Percentiles rank a stretch among this genome's conserved stretches.
phyloP scores from a whole-genome alignment of 1,140 invertebrate genomes.

The Ephestia elutella region DNA sequence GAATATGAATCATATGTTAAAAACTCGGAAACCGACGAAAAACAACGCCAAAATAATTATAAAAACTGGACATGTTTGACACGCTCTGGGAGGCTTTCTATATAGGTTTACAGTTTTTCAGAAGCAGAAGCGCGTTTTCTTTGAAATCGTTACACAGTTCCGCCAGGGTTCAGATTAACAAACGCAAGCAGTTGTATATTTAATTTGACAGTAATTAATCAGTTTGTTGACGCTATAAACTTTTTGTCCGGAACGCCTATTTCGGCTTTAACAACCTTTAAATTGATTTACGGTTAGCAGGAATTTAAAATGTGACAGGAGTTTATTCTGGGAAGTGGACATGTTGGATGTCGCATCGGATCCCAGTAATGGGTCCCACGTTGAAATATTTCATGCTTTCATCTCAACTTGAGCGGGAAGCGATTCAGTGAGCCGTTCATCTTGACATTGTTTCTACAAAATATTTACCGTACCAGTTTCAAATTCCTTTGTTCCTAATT shows the following conservation, averaged over 20 bases:
- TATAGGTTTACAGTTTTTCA: conserved; percentile 63
- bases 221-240: conserved; percentile 9
- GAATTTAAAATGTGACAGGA: conserved; percentile 9
- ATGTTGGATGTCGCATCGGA: conserved; percentile 20
- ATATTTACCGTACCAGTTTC: conserved; percentile 20
- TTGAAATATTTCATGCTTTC: conserved; percentile 47
- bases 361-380: conserved; percentile 31
- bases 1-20: too few relatives aligned
- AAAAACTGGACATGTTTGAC: too few relatives aligned
- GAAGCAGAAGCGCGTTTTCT: conserved; percentile 34
- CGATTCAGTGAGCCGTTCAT: conserved; percentile 26
- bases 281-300: conserved; percentile 8
- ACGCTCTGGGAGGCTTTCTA: conserved; percentile 6
- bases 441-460: conserved; percentile 31
- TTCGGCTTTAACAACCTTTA: conserved; percentile 2
- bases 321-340: conserved; percentile 22
- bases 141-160: conserved; percentile 32
- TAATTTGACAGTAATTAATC: conserved; percentile 20
- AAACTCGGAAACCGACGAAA: too few relatives aligned
- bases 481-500: conserved; percentile 42
- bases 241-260: conserved; percentile 12
- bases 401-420: conserved; percentile 46
- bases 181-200: conserved; percentile 23
- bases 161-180: background rate
- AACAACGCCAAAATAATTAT: too few relatives aligned